Evolutionary conservation across 2,797 vertebrate genomes (phyloP), one percentile per base, ranked within the genome.

Genomic region (Enteromius fasciolatus): DNA sequence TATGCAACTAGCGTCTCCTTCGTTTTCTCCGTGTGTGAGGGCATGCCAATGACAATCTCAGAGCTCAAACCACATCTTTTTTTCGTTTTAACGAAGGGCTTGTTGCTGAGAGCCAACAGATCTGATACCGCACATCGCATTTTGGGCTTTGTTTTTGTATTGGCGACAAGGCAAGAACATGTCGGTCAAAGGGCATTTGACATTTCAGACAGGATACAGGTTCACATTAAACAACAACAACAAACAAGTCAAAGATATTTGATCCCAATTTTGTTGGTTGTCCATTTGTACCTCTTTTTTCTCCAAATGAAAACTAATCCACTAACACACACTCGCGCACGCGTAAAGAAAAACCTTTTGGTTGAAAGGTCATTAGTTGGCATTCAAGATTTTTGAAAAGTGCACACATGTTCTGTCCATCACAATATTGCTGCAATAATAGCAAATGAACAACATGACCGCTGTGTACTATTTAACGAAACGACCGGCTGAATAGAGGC

Each of bases 1-100:
- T 93, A 94, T 93, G 92, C 91, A 92, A 91, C 91, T 89, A 90
- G 92, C 89, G 83, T 90, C 91, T 92, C 89, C 89, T 90, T 87
- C 86, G 28, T 80, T 80, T 57, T 81, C 78, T 74, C 28, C 9
- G 23, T 44, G 48, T 14, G 61, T n/a, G 81, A 86, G 82, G 67
- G 88, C 87, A 85, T 25, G 84, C 89, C 88, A 89, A 93, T 92
- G 81, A 91, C 91, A 90, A 91, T 93, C 89, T 92, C 39, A 46
- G n/a, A 52, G 48, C 76, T 64, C 61, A 48, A 91, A 36, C 20
- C 39, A 87, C 86, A 83, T 25, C 83, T 85, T 50, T 76, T 76
- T 78, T 81, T 31, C 23, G 25, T 81, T 79, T 75, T 23, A 44
- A 70, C 68, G 15, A 66, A 89, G 89, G 89, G 36, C 69, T 76